Percentiles rank a stretch among this genome's conserved stretches.
phyloP scores from a whole-genome alignment of 2,888 invertebrate species.

The Xanthorhoe designata region DNA sequence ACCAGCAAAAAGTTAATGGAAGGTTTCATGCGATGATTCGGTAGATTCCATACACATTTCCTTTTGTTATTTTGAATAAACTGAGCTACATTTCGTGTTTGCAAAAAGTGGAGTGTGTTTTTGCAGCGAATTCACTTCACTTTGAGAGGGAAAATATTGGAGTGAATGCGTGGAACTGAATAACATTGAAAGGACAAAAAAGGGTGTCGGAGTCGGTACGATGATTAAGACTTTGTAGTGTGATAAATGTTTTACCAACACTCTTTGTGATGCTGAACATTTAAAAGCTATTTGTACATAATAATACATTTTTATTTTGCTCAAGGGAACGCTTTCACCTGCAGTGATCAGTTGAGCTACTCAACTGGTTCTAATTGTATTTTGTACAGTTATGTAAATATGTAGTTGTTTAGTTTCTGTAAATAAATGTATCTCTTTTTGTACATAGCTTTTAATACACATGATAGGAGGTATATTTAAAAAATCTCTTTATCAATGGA shows the following conservation, averaged over 20 bases:
- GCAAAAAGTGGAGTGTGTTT: conserved; percentile 21
- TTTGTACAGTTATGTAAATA: no score
- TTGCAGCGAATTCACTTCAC: conserved; percentile 13
- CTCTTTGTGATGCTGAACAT: no score
- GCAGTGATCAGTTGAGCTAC: no score
- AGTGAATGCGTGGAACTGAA: neutral
- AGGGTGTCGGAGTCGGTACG: neutral
- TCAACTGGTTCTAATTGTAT: no score
- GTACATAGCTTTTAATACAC: no score
- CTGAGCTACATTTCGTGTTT: conserved; percentile 2
- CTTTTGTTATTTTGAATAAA: conserved; percentile 28
- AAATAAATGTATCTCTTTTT: no score
- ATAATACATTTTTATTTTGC: no score
- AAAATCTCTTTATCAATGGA: no score
- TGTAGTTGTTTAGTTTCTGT: no score
- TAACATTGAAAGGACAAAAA: conserved; percentile 2
- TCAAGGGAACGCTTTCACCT: no score
- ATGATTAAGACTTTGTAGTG: neutral
- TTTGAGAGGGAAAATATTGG: conserved; percentile 12
- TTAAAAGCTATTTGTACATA: no score
- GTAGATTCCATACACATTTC: conserved; percentile 53
- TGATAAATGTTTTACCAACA: neutral
- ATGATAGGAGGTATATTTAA: no score
- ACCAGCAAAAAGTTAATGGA: conserved; percentile 68
- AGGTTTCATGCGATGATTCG: conserved; percentile 58